phyloP scores from a whole-genome alignment of 2,113 vertebrate species.

The Drymodes brunneopygia region DNA sequence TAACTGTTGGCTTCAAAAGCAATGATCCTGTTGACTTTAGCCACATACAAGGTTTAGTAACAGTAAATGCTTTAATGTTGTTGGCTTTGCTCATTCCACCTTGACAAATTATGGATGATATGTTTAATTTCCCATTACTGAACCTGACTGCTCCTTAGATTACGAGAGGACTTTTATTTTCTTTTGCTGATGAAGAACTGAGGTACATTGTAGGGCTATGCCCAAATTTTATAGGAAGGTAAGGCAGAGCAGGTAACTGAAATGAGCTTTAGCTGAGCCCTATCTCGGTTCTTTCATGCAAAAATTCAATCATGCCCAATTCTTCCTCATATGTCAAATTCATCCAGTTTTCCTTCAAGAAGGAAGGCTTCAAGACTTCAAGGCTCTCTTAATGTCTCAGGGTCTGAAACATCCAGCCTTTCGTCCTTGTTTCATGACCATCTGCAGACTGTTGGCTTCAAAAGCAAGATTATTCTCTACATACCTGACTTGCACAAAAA shows the following conservation, averaged over 20 bases:
- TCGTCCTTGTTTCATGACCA: background rate
- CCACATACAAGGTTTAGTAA: conserved; percentile 17
- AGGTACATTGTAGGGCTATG: conserved; percentile 33
- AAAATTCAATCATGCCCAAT: background rate
- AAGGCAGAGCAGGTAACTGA: conserved; percentile 15
- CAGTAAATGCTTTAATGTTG: conserved; percentile 39
- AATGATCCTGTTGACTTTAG: conserved; percentile 53
- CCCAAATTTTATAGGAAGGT: background rate
- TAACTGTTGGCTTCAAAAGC: too few species aligned
- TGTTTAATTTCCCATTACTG: conserved; percentile 62
- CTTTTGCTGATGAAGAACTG: conserved; percentile 52
- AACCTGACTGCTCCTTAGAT: conserved; percentile 41
- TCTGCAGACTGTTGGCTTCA: background rate
- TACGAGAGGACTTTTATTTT: conserved; percentile 21
- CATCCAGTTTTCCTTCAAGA: background rate
- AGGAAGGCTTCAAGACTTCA: background rate
- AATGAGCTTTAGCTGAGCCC: background rate
- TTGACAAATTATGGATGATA: conserved; percentile 64
- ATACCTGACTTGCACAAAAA: background rate
- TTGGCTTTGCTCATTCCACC: conserved; percentile 58
- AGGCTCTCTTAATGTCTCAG: background rate
- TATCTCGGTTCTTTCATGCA: background rate
- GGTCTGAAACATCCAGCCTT: background rate
- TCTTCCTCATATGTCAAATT: background rate
- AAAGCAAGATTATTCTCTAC: background rate